Evolutionary conservation across 2,113 vertebrate species (phyloP), one percentile per base, ranked within the genome.

Genomic region (Gasterosteus aculeatus): DNA sequence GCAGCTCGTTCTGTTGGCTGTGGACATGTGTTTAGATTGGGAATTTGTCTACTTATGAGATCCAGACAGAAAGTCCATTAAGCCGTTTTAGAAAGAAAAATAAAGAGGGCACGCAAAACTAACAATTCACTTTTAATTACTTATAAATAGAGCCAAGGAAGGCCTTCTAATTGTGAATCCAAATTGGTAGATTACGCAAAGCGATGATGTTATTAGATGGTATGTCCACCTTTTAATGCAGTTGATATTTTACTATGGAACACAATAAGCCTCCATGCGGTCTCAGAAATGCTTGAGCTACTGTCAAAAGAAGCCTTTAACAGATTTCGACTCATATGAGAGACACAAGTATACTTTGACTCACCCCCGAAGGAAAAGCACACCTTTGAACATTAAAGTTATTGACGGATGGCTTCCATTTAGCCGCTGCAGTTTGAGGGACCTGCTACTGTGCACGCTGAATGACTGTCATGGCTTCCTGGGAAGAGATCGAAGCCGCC

Each of bases 71-170:
- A 68, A 65, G 35, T 51, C 14, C 29, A 62, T 26, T 16, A 57
- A 39, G 29, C 47, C 12, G 22, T 63, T 59, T 66, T 60, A 39
- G 54, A 51, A 46, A 66, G 29, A 62, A 61, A 62, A 22, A 73
- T 33, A 33, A 69, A 51, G 26, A 42, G 35, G 4, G 10, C 44
- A 14, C 68, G 49, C 15, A 22, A 56, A 64, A 56, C 10, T 59
- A 75, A 63, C 39, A 66, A 69, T 65, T 49, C 58, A 3, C 6
- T 67, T 77, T 72, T 61, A 69, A 67, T 75, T 74, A 61, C 35
- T 29, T 72, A 18, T 63, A 68, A 75, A 75, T 47, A 41, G 35
- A 72, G 51, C 71, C 29, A 46, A 77, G 58, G 18, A 56, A 71
- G 39, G 19, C 22, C 29, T 71, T 31, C 5, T 16, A 8, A 4